phyloP scores from a whole-genome alignment of 2,113 vertebrate species.

The Gavia stellata region DNA sequence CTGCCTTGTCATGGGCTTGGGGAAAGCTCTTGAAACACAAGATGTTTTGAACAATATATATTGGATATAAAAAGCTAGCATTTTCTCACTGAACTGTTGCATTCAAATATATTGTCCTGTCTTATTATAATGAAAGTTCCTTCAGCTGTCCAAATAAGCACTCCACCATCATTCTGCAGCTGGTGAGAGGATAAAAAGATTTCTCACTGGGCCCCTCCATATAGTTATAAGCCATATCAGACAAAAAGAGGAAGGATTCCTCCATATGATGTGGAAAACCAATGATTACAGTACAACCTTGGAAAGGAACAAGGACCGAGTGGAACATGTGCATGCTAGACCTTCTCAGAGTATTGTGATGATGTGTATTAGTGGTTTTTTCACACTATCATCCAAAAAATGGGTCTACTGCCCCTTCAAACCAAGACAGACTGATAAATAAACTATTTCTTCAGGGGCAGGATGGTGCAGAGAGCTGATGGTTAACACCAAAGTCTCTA shows the following conservation, averaged over 20 bases:
- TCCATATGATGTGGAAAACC: not conserved
- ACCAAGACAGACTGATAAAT: not conserved
- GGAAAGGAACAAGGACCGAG: not conserved
- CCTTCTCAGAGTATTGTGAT: not conserved
- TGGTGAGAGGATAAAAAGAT: not conserved
- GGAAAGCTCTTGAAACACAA: not conserved
- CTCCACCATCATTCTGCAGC: not conserved
- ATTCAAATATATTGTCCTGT: not conserved
- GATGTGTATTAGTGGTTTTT: not conserved
- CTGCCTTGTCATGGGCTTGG: not conserved
- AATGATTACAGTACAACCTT: not conserved
- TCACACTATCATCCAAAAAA: not conserved
- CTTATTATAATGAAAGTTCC: not conserved
- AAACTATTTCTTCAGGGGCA: not conserved
- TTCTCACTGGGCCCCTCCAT: not conserved
- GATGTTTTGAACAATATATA: not conserved
- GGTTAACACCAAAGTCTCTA: not conserved
- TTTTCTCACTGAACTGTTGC: not conserved
- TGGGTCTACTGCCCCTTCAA: not conserved
- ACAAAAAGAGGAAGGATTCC: not conserved
- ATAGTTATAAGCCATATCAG: not conserved
- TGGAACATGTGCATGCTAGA: accelerated
- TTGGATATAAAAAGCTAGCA: not conserved
- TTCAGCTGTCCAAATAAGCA: not conserved
- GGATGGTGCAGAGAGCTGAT: not conserved